Base-by-base conservation (phyloP, 2,888 invertebrate genomes). In the Operophtera brumata region DNA sequence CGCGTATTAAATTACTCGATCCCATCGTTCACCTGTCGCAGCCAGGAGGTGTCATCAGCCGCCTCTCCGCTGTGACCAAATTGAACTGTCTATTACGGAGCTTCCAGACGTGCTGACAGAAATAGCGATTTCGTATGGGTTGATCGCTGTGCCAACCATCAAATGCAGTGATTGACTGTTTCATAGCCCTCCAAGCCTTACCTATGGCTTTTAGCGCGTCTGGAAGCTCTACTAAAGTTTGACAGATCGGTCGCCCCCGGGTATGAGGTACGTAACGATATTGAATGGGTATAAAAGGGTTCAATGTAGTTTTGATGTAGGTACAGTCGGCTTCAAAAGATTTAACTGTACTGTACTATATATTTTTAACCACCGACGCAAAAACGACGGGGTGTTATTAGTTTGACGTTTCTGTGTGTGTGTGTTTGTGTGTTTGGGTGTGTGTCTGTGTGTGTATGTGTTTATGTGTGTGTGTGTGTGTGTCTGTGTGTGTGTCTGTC, bases 11-110 rank as follows among this genome's bases (percentile, higher is more conserved):
- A 77, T 77, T 75, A 69, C 75, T 67, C 64, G 56, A 57, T 60
- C 67, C 70, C 59, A 79, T 80, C 69, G 61, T 67, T 80, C 80
- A 76, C 67, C 66, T 72, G 74, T 71, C 73, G 64, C 51, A 47
- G 54, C 65, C 59, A 67, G 67, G 20, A 59, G 61, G 61, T 63
- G 67, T 59, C 65, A 70, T 72, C 69, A 68, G 67, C 65, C 49
- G 20, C 32, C 12, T 48, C 60, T 55, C 7, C 30, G 9, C 51
- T 57, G 64, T 56, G 64, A 55, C 65, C 53, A 73, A 73, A 72
- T 71, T 74, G 71, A 73, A 71, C 59, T 61, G 56, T 62, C 67
- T 69, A 66, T 67, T 65, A 64, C 62, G 62, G 62, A 52, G 37
- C 35, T 37, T 30, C 37, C 32, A 28, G 10, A 14, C 26, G 14